These are phyloP conservation scores for Cyanoramphus novaezelandiae DNA, from an alignment of 2,113 vertebrate species.

Conservation along the genomic window DNA sequence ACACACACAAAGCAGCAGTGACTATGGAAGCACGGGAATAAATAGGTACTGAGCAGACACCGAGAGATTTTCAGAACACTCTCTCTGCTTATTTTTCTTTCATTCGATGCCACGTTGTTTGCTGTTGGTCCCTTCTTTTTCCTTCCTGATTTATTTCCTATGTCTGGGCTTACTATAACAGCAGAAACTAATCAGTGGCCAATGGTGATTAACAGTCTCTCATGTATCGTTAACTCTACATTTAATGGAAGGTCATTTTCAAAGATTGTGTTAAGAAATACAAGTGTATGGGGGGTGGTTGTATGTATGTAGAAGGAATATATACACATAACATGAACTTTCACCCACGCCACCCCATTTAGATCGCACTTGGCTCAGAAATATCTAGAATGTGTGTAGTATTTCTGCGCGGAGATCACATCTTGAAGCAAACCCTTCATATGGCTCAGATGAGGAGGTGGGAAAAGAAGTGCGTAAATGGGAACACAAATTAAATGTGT, in stretches of 20 bases:
- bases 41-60: conserved; percentile 16
- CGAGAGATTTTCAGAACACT: not conserved
- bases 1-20: not conserved
- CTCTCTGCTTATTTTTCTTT: not conserved
- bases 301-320: not conserved
- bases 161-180: not conserved
- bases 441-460: conserved; percentile 30
- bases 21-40: not conserved
- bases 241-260: not conserved
- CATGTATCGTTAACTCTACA: conserved; percentile 43
- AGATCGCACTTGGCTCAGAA: not conserved
- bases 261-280: not conserved
- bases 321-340: not conserved
- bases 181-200: conserved; percentile 53
- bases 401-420: not conserved
- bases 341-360: not conserved
- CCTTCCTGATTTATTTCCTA: not conserved
- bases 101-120: conserved; percentile 34
- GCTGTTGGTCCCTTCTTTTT: not conserved
- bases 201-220: conserved; percentile 32
- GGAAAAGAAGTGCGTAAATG: not conserved
- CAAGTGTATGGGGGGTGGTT: not conserved
- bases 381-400: conserved; percentile 15
- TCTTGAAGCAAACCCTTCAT: conserved; percentile 46
- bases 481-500: not conserved